Evolutionary conservation across 1,140 invertebrate genomes (phyloP).

Genomic region (Leptopilina boulardi): DNA sequence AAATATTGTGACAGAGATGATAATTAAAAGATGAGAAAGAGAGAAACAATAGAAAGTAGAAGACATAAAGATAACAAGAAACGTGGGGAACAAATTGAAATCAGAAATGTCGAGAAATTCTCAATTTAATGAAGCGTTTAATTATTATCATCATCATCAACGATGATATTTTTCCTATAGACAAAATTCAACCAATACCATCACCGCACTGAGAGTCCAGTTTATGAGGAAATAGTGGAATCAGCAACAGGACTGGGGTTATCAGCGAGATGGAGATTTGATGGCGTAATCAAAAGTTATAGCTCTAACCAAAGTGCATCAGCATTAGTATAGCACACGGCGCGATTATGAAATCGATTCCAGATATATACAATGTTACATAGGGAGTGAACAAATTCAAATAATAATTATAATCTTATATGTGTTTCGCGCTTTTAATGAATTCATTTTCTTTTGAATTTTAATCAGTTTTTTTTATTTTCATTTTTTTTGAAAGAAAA

Average conservation of each 20-base stretch:
- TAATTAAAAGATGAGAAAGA: background rate
- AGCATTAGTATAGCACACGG: constrained; percentile 11
- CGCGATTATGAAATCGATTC: constrained; percentile 18
- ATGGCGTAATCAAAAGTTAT: constrained; percentile 32
- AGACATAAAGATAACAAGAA: background rate
- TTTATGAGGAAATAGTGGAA: constrained; percentile 21
- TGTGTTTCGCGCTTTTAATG: too few relatives aligned
- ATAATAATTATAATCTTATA: background rate
- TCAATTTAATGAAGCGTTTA: too few relatives aligned
- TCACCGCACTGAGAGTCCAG: background rate
- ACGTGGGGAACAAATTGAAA: too few relatives aligned
- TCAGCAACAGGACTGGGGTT: constrained; percentile 7
- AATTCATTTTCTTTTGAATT: background rate
- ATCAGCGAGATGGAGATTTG: constrained; percentile 21
- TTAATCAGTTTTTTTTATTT: background rate
- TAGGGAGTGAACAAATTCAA: background rate
- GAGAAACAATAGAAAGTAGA: background rate
- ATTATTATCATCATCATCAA: too few relatives aligned
- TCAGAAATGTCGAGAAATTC: too few relatives aligned
- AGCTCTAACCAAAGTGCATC: constrained; percentile 19
- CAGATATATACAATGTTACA: background rate
- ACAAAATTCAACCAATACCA: background rate
- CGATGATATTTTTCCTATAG: background rate
- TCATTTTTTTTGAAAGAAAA: too few relatives aligned
- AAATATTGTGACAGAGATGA: background rate